Base-by-base conservation (phyloP, 2,797 vertebrate genomes). In the Mareca strepera region DNA sequence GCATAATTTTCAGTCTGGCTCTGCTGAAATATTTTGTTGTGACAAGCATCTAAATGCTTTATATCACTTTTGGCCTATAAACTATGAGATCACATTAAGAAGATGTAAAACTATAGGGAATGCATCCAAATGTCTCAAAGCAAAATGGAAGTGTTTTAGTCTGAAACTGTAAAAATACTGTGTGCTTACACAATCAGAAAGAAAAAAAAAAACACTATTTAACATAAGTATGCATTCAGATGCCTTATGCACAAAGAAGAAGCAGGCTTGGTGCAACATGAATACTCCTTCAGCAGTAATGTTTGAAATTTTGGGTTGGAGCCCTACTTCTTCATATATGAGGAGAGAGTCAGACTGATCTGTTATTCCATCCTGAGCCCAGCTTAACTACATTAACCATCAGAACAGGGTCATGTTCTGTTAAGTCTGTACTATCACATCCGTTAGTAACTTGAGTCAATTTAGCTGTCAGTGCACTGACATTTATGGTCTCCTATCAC, bases 331-430 rank as follows among this genome's bases (percentile, higher is more conserved):
- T 94, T 93, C 92, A 90, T 73, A 87, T 60, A 25, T 66, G 84
- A 92, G 15, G 63, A 92, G 52, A 92, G 74, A 95, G 87, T 68
- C 93, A 86, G 48, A 74, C 94, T 77, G 62, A 94, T 86, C 86
- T 94, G 91, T 85, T 94, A 92, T 81, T 94, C 50, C 74, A 74
- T 53, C 43, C 73, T 73, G 70, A 94, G 84, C 69, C 56, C 53
- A 81, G 76, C 53, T 85, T 94, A 96, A 96, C 94, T 93, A 76
- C 58, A 60, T 93, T 95, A 95, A 93, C 92, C 88, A 84, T 60
- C 74, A 88, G 93, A 78, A 81, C 77, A 86, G 72, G 77, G 89
- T 88, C 91, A 89, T 44, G 81, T 78, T 92, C 92, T 86, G 75
- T 85, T 88, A 85, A 86, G 60, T 95, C 91, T 91, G 91, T 91